These are phyloP conservation scores for Clarias batrachus DNA, from an alignment of 2,113 vertebrate genomes.

Conservation along the genomic window DNA sequence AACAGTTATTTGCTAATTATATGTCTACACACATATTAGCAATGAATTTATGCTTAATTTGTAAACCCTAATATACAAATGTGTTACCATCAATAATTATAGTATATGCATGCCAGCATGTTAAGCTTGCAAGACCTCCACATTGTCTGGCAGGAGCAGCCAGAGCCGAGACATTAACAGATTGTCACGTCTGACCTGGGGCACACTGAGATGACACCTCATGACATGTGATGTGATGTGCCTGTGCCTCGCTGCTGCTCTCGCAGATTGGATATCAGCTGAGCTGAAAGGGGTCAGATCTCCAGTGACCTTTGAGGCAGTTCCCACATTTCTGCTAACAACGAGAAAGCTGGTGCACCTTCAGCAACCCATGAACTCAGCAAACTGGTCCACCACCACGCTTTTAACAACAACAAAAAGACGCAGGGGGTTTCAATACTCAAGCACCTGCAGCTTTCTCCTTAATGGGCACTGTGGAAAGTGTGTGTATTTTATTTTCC, in stretches of 20 bases:
- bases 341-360: conserved; percentile 53
- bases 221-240: conserved; percentile 60
- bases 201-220: conserved; percentile 65
- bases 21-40: not conserved
- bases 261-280: conserved; percentile 59
- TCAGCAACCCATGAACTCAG: conserved; percentile 35
- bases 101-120: not conserved
- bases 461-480: not conserved
- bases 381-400: not conserved
- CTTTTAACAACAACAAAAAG: too few relatives aligned
- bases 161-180: conserved; percentile 63
- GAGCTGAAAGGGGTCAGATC: conserved; percentile 52
- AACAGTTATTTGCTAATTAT: not conserved
- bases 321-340: conserved; percentile 41
- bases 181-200: conserved; percentile 67
- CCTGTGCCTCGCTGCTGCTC: conserved; percentile 42
- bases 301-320: conserved; percentile 42
- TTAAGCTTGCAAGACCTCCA: not conserved
- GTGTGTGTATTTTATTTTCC: not conserved
- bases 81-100: not conserved
- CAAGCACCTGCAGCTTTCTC: not conserved
- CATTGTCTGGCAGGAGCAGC: conserved; percentile 34
- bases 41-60: not conserved
- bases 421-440: not conserved
- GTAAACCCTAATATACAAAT: not conserved